Percentiles rank a stretch among this genome's conserved stretches.
Evolutionary conservation across 2,113 vertebrate genomes (phyloP).

Genomic region (Xerus inauris): DNA sequence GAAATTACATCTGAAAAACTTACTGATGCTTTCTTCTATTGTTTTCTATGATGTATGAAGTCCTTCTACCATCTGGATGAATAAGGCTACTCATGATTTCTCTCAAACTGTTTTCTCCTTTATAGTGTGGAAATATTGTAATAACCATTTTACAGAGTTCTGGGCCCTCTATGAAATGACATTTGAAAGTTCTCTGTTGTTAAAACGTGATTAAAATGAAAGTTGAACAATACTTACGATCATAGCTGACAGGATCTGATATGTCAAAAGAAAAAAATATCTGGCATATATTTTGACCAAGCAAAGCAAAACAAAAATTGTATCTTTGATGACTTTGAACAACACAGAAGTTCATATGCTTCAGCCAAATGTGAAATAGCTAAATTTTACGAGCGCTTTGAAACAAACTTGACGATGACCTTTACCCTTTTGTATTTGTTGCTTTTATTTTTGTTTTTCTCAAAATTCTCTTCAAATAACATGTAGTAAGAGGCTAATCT

Average conservation of each 20-base stretch:
- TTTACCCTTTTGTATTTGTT: neutral
- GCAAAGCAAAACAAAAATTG: neutral
- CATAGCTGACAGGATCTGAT: neutral
- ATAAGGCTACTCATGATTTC: neutral
- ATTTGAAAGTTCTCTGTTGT: slow-evolving; percentile 4
- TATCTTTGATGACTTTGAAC: neutral
- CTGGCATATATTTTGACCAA: neutral
- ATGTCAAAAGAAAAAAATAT: neutral
- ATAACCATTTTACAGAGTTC: neutral
- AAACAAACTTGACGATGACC: neutral
- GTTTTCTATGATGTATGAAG: neutral
- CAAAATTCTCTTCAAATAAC: slow-evolving; percentile 23
- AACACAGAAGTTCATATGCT: neutral
- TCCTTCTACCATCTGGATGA: neutral
- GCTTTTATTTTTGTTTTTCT: slow-evolving; percentile 15
- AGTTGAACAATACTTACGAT: slow-evolving; percentile 21
- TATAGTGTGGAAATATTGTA: neutral
- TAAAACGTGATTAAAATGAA: slow-evolving; percentile 32
- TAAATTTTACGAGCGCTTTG: neutral
- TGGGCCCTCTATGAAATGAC: neutral
- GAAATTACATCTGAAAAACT: neutral
- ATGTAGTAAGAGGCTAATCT: neutral
- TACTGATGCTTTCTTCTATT: neutral
- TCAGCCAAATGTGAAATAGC: slow-evolving; percentile 18
- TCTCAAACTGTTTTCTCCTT: neutral